These are phyloP conservation scores for Octopus bimaculoides DNA, from an alignment of 1,140 invertebrate species.

Conservation along the genomic window DNA sequence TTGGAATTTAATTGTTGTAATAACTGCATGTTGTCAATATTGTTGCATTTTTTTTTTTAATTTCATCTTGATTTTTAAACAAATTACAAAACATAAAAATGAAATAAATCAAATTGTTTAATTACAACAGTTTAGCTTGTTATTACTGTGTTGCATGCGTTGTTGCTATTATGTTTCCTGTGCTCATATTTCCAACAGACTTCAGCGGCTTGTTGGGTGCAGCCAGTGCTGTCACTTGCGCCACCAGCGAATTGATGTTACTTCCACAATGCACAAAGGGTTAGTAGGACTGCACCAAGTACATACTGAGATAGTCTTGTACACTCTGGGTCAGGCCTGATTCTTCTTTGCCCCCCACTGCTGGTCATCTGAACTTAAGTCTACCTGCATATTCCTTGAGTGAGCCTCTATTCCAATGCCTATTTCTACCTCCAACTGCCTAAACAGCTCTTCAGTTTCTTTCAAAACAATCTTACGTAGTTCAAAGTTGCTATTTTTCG, in stretches of 20 bases:
- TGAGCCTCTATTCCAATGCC: slow-evolving; percentile 8
- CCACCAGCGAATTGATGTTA: background rate
- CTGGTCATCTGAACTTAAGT: slow-evolving; percentile 10
- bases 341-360: slow-evolving; percentile 9
- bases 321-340: slow-evolving; percentile 1
- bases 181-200: slow-evolving; percentile 12
- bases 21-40: slow-evolving; percentile 3
- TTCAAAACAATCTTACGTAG: no score
- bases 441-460: no score
- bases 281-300: slow-evolving; percentile 11
- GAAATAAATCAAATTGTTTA: background rate
- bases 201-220: slow-evolving; percentile 4
- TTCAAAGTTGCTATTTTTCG: no score
- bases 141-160: slow-evolving; percentile 3
- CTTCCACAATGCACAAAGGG: slow-evolving; percentile 9
- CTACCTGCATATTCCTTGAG: slow-evolving; percentile 5
- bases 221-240: slow-evolving; percentile 10
- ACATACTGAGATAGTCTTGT: background rate
- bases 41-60: background rate
- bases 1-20: no score
- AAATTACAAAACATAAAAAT: background rate
- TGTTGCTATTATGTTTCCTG: slow-evolving; percentile 5
- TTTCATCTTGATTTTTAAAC: background rate
- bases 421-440: background rate
- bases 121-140: slow-evolving; percentile 7